These are phyloP conservation scores for Psittacula echo DNA, from an alignment of 2,797 vertebrate species.

Conservation along the genomic window DNA sequence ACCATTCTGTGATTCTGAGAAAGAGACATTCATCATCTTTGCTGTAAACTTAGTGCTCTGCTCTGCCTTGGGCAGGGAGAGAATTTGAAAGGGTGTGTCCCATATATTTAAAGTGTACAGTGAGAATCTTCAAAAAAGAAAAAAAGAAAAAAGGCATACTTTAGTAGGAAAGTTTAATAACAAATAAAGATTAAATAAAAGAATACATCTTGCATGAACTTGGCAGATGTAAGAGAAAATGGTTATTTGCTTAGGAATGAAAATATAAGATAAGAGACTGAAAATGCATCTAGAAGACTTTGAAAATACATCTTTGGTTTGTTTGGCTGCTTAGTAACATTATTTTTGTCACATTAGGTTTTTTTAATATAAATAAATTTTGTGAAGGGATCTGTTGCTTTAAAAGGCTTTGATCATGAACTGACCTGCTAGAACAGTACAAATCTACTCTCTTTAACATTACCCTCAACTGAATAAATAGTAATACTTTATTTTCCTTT, in stretches of 20 bases:
- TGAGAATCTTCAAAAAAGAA: background rate
- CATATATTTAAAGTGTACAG: background rate
- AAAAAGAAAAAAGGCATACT: background rate
- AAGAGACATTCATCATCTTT: background rate
- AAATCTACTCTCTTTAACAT: background rate
- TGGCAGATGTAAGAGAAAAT: constrained; percentile 21
- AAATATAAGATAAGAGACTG: constrained; percentile 6
- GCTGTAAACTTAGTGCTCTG: background rate
- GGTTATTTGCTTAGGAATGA: background rate
- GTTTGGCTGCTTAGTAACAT: constrained; percentile 3
- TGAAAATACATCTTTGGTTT: background rate
- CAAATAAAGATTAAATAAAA: constrained; percentile 28
- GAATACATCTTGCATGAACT: background rate
- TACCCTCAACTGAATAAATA: background rate
- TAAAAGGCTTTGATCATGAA: background rate
- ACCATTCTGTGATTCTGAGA: background rate
- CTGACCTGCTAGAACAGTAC: background rate
- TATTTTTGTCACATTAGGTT: background rate
- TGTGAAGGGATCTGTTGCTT: background rate
- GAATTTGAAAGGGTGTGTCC: background rate
- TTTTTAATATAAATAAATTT: constrained; percentile 18
- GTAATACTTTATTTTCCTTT: background rate
- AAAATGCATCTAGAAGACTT: constrained; percentile 10
- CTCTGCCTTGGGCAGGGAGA: background rate
- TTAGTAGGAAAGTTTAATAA: background rate